Conservation (phyloP, 2,113 vertebrate species). For the Anseranas semipalmata region DNA sequence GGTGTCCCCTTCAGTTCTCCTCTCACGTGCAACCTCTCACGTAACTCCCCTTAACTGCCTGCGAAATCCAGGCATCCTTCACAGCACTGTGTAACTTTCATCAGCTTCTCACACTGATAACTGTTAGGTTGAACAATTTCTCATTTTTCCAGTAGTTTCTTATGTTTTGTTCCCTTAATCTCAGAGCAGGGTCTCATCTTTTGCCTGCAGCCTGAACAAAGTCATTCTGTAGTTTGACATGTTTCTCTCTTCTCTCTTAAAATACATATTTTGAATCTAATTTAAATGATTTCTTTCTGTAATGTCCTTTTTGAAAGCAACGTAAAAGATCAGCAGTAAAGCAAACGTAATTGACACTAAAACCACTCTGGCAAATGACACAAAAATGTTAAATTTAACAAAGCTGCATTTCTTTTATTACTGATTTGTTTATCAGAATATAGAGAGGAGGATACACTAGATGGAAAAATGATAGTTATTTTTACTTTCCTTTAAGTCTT, state of each 20-base stretch:
- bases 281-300: neutral
- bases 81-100: neutral
- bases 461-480: neutral
- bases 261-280: neutral
- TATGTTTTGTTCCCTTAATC: neutral
- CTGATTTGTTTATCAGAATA: neutral
- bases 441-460: neutral
- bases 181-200: neutral
- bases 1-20: neutral
- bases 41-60: neutral
- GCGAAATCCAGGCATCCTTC: neutral
- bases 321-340: neutral
- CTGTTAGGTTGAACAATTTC: neutral
- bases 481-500: neutral
- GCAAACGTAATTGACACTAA: neutral
- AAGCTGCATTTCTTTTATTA: neutral
- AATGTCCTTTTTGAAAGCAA: neutral
- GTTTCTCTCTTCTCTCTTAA: neutral
- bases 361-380: neutral
- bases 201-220: slow-evolving; percentile 4
- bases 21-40: neutral
- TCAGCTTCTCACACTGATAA: neutral
- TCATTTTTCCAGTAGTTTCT: neutral
- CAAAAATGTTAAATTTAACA: neutral
- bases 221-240: neutral